These are phyloP conservation scores for Zaprionus ornatus DNA, from an alignment of 1,140 invertebrate species.

Conservation along the genomic window DNA sequence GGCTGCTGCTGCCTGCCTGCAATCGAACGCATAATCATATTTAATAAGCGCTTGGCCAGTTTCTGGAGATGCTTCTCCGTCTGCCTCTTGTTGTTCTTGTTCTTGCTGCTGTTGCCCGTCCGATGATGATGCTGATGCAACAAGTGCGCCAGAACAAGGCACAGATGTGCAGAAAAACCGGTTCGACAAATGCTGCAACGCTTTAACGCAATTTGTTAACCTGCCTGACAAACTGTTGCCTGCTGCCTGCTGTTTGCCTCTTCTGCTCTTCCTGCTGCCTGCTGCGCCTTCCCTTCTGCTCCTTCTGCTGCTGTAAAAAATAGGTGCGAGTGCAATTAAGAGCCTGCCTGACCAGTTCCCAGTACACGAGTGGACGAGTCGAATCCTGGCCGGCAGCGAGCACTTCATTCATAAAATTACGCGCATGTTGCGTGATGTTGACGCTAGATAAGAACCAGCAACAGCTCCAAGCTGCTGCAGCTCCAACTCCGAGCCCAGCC, in stretches of 20 bases:
- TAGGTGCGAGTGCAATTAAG: constrained; percentile 78
- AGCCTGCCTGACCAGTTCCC: constrained; percentile 57
- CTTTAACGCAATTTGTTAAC: constrained; percentile 80
- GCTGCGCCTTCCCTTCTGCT: constrained; percentile 1
- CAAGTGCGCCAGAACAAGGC: constrained; percentile 71
- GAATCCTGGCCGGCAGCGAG: constrained; percentile 73
- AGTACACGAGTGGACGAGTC: constrained; percentile 27
- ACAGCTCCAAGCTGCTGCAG: constrained; percentile 20
- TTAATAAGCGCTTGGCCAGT: constrained; percentile 66
- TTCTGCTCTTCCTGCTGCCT: not conserved
- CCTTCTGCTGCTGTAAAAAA: constrained; percentile 34
- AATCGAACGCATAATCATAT: constrained; percentile 83
- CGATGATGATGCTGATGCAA: constrained; percentile 55
- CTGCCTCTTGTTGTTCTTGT: constrained; percentile 9
- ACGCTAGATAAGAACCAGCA: constrained; percentile 66
- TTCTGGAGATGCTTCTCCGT: constrained; percentile 17
- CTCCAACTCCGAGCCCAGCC: constrained; percentile 27
- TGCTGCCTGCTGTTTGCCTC: constrained; percentile 46
- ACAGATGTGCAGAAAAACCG: constrained; percentile 77
- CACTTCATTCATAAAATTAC: constrained; percentile 83
- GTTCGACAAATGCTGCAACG: constrained; percentile 50
- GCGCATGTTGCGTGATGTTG: constrained; percentile 77
- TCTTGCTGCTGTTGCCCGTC: constrained; percentile 16
- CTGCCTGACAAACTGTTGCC: constrained; percentile 78
- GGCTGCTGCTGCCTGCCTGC: constrained; percentile 19